Percentiles rank a stretch among this genome's conserved stretches.
phyloP scores from a whole-genome alignment of 2,888 invertebrate genomes.

The Xestia rhomboidea region DNA sequence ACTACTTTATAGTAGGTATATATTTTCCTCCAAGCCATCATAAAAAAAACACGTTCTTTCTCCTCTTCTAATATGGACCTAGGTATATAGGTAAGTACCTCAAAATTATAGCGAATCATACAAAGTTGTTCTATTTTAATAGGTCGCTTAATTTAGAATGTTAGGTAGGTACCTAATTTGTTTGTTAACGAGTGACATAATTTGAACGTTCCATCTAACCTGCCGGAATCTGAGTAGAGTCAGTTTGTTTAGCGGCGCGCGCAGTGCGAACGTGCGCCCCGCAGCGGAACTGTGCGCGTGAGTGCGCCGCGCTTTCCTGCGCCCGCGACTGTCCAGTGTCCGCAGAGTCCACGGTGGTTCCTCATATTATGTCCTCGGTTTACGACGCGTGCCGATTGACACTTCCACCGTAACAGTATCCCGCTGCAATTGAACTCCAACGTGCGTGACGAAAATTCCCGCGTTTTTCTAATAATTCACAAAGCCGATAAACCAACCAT shows the following conservation, averaged over 20 bases:
- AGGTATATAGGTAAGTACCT: not conserved
- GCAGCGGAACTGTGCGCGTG: slow-evolving; percentile 66
- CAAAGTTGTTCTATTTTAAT: slow-evolving; percentile 23
- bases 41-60: not conserved
- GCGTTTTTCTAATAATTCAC: slow-evolving; percentile 37
- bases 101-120: slow-evolving; percentile 4
- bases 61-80: not conserved
- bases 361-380: slow-evolving; percentile 33
- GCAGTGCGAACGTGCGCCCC: slow-evolving; percentile 77
- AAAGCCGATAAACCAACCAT: slow-evolving; percentile 6
- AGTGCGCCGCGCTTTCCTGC: slow-evolving; percentile 59
- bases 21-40: not conserved
- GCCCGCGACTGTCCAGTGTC: slow-evolving; percentile 27
- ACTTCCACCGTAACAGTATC: slow-evolving; percentile 30
- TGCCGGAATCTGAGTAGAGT: slow-evolving; percentile 62
- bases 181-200: slow-evolving; percentile 73
- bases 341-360: slow-evolving; percentile 7
- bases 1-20: not conserved
- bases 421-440: slow-evolving; percentile 25
- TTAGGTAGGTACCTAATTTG: slow-evolving; percentile 54
- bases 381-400: slow-evolving; percentile 19
- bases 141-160: slow-evolving; percentile 42
- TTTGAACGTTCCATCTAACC: slow-evolving; percentile 62
- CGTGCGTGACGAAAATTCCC: slow-evolving; percentile 48
- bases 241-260: slow-evolving; percentile 72